Conservation (phyloP, 2,888 invertebrate genomes). For the Sturmia bella region DNA sequence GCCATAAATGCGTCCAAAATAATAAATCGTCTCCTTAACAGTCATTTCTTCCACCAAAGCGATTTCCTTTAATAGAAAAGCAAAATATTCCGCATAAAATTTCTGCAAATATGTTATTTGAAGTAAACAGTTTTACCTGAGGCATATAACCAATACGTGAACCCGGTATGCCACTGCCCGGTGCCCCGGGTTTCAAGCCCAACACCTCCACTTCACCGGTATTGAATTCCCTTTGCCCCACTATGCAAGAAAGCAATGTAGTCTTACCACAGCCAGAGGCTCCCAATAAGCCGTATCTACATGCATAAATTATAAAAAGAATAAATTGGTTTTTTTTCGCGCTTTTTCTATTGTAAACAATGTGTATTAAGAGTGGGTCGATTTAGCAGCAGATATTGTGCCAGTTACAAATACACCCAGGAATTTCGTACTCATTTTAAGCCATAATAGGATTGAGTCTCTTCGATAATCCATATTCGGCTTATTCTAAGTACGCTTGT, state of each 20-base stretch:
- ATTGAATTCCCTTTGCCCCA: conserved; percentile 89
- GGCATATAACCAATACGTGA: conserved; percentile 93
- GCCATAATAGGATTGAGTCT: too few relatives aligned
- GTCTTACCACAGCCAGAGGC: conserved; percentile 96
- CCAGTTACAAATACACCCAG: too few relatives aligned
- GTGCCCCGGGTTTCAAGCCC: conserved; percentile 87
- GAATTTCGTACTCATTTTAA: too few relatives aligned
- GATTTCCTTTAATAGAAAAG: conserved; percentile 84
- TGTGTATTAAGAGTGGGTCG: too few relatives aligned
- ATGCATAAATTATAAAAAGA: conserved; percentile 29
- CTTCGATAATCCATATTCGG: too few relatives aligned
- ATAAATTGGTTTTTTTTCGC: not conserved
- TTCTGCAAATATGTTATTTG: not conserved
- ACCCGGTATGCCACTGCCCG: conserved; percentile 87
- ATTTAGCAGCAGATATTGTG: too few relatives aligned
- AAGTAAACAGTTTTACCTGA: conserved; percentile 82
- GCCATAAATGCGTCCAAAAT: conserved; percentile 93
- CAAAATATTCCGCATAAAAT: not conserved
- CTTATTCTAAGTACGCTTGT: too few relatives aligned
- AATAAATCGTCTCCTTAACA: conserved; percentile 91
- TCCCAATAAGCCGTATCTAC: conserved; percentile 92
- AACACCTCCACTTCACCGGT: conserved; percentile 89
- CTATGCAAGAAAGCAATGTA: conserved; percentile 91
- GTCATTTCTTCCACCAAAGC: conserved; percentile 91
- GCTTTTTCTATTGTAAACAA: not conserved